Evolutionary conservation across 2,797 vertebrate species (phyloP).

Genomic region (Lithobates sylvaticus): DNA sequence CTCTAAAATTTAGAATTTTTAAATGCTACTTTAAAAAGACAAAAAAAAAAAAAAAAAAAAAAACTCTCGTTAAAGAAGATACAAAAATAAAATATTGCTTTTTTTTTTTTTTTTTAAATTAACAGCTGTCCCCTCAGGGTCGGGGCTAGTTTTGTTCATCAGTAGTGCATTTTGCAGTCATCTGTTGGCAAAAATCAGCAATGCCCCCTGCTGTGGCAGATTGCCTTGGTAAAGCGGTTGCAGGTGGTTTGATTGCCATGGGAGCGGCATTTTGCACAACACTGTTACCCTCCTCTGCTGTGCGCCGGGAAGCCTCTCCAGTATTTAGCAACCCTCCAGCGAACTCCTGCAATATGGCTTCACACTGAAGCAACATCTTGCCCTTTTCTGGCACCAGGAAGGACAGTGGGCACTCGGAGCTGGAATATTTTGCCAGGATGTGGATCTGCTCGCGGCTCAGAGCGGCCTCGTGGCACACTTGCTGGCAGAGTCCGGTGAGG

Average conservation of each 20-base stretch:
- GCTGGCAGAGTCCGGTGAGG: conserved; percentile 87
- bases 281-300: conserved; percentile 50
- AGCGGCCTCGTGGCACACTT: conserved; percentile 82
- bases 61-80: neutral
- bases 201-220: conserved; percentile 72
- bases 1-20: neutral
- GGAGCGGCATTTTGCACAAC: conserved; percentile 58
- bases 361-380: conserved; percentile 67
- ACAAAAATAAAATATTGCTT: conserved; percentile 41
- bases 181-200: conserved; percentile 82
- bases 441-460: conserved; percentile 87
- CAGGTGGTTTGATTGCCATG: conserved; percentile 18
- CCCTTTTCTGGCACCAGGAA: conserved; percentile 79
- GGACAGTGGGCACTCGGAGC: conserved; percentile 82
- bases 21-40: neutral
- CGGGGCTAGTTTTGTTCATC: conserved; percentile 70
- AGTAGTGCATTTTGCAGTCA: conserved; percentile 82
- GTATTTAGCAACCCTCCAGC: neutral
- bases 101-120: conserved; percentile 11
- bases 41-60: neutral
- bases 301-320: conserved; percentile 56
- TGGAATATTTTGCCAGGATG: conserved; percentile 85
- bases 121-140: neutral
- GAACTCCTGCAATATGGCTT: conserved; percentile 58
- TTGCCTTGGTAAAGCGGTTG: conserved; percentile 64